A percentile compares a stretch with the other conserved stretches of the same genome.
Conservation (phyloP, 2,797 vertebrate species). For the Petrocephalus schoutedeni region DNA sequence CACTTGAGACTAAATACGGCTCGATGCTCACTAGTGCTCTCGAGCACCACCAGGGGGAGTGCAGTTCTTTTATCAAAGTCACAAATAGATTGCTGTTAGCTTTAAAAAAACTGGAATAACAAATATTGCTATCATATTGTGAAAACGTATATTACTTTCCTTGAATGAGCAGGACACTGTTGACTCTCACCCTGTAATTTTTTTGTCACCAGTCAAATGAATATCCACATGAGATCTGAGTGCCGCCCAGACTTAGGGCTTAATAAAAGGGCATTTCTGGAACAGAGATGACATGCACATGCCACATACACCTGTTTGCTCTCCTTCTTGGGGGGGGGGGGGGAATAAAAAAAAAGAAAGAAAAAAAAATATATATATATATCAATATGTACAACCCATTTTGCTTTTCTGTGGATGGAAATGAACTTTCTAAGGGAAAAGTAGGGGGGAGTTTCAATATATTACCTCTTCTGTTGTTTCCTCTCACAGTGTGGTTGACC, state of each 20-base stretch:
- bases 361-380: too few species aligned
- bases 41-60: conserved; percentile 1
- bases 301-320: background rate
- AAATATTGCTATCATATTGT: background rate
- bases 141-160: background rate
- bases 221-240: background rate
- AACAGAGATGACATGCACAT: background rate
- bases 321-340: background rate
- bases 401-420: background rate
- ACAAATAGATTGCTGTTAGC: background rate
- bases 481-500: background rate
- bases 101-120: background rate
- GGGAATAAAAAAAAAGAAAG: too few species aligned
- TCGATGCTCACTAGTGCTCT: background rate
- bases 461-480: background rate
- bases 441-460: background rate
- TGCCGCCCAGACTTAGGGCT: background rate
- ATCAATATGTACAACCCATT: background rate
- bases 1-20: background rate
- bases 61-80: background rate
- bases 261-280: background rate
- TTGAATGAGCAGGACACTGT: background rate
- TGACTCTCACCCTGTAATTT: background rate
- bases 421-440: background rate
- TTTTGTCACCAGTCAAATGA: background rate